Conservation (phyloP, 2,888 invertebrate genomes). For the Andrena chrysosceles region DNA sequence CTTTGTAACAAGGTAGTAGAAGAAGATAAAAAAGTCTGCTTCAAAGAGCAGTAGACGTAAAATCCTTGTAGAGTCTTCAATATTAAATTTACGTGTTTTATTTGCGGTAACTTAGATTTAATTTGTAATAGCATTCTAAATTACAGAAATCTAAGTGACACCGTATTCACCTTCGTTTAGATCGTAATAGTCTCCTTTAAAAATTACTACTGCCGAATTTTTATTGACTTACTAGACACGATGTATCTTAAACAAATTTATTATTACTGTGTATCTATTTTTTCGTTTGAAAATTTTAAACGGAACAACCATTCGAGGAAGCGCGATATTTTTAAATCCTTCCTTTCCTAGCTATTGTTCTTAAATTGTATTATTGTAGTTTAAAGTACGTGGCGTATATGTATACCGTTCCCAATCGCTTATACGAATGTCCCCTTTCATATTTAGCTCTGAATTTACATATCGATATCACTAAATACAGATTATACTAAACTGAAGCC, state of each 20-base stretch:
- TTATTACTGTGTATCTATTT: slow-evolving; percentile 1
- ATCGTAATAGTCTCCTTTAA: slow-evolving; percentile 3
- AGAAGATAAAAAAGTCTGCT: too few relatives aligned
- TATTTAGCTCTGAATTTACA: slow-evolving; percentile 28
- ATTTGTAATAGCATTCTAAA: background rate
- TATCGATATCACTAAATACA: too few relatives aligned
- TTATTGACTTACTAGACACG: slow-evolving; percentile 11
- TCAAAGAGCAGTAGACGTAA: too few relatives aligned
- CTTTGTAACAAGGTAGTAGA: too few relatives aligned
- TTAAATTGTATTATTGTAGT: slow-evolving; percentile 31
- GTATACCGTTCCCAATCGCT: background rate
- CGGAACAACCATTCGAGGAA: slow-evolving; percentile 22
- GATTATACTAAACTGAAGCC: too few relatives aligned
- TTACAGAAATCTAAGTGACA: background rate
- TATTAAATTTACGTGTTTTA: background rate
- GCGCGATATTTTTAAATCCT: slow-evolving; percentile 42
- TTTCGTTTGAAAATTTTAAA: background rate
- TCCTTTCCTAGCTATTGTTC: slow-evolving; percentile 14
- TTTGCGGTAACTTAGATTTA: background rate
- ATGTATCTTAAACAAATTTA: slow-evolving; percentile 11
- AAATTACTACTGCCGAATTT: slow-evolving; percentile 20
- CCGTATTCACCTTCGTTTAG: slow-evolving; percentile 18
- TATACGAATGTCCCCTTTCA: background rate
- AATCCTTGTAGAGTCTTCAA: too few relatives aligned
- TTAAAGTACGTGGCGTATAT: slow-evolving; percentile 20